Base-by-base conservation (phyloP, 2,797 vertebrate species). In the Thripadectes ignobilis region DNA sequence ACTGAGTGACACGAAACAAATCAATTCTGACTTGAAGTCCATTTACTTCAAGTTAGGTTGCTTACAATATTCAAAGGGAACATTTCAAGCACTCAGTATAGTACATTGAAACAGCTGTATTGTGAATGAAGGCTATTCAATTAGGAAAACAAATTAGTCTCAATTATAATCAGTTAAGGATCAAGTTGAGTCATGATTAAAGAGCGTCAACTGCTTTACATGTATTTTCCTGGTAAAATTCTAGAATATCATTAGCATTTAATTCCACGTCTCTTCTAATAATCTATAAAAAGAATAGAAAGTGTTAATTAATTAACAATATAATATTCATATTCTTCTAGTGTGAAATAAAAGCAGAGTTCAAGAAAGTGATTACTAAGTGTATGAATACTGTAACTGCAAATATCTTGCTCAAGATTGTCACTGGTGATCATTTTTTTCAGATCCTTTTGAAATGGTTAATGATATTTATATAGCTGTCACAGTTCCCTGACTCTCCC, bases 141-240 rank as follows among this genome's bases (percentile, higher is more conserved):
- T 84, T 93, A 82, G 26, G 24, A 93, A 95, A 96, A 83, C 27
- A 86, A 93, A 95, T 83, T 58, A 59, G 39, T 51, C 36, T 92
- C 30, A 26, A 14, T 41, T 92, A 14, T 73, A 91, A 59, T 77
- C 58, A 84, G 51, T 36, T 86, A 94, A 91, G 14, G n/a, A 84
- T 88, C 58, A 88, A 92, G 15, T 34, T 63, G 65, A 96, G n/a
- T 32, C 61, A 74, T 89, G 59, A 88, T 83, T 74, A 95, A 92
- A 85, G 36, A 89, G 10, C 41, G 30, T 36, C 16, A 89, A 19
- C 29, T 94, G 59, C 7, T 6, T 81, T 84, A 71, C 6, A 22
- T 66, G 12, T 65, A 46, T 94, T 93, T 90, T 23, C 15, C 15
- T 78, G 32, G 26, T 49, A 85, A 55, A 91, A 92, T 49, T 78